A percentile compares a stretch with the other conserved stretches of the same genome.
Conservation (phyloP, 2,888 invertebrate species). For the Adela reaumurella region DNA sequence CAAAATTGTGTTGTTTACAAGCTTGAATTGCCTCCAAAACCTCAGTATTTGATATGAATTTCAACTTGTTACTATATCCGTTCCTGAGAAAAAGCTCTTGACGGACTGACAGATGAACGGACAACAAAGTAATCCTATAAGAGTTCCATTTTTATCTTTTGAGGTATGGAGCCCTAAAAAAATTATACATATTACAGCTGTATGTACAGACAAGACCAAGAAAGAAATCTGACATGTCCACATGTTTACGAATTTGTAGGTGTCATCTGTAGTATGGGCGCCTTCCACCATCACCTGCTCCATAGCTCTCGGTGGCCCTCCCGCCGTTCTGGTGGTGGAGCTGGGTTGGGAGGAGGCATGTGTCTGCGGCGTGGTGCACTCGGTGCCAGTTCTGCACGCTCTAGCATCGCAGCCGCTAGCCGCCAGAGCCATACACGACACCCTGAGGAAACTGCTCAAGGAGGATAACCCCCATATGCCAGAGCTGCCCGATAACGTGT, state of each 20-base stretch:
- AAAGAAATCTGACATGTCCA: no score
- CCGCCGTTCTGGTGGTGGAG: slow-evolving; percentile 81
- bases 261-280: slow-evolving; percentile 74
- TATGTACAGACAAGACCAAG: no score
- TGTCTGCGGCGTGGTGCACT: slow-evolving; percentile 79
- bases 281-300: slow-evolving; percentile 83
- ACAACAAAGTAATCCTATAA: no score
- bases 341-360: slow-evolving; percentile 80
- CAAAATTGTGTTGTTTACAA: no score
- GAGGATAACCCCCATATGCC: slow-evolving; percentile 39
- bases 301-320: slow-evolving; percentile 72
- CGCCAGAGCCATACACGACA: slow-evolving; percentile 67
- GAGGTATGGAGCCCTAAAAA: no score
- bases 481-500: slow-evolving; percentile 47
- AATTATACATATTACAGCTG: no score
- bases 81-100: no score
- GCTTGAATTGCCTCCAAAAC: no score
- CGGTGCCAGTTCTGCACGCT: slow-evolving; percentile 79
- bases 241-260: slow-evolving; percentile 49
- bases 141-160: no score
- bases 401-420: slow-evolving; percentile 81
- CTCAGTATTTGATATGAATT: no score
- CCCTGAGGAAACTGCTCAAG: slow-evolving; percentile 47
- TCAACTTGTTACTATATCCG: no score
- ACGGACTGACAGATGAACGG: no score